phyloP scores from a whole-genome alignment of 35 echinoderm and acorn worm genomes.

The Lytechinus variegatus region DNA sequence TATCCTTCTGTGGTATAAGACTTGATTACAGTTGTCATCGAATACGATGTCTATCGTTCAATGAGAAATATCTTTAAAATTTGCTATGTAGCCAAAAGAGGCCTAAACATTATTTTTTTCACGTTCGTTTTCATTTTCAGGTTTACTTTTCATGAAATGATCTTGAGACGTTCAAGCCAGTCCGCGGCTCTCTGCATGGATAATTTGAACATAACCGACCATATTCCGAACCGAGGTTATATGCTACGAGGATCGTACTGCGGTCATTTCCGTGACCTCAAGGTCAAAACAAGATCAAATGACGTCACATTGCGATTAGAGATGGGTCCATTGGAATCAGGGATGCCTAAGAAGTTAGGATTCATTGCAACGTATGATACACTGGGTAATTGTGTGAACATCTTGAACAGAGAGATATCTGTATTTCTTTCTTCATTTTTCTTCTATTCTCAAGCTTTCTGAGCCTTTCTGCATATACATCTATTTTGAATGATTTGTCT shows the following conservation, averaged over 20 bases:
- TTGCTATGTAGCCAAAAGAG: no score
- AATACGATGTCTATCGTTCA: no score
- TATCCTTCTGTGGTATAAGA: no score
- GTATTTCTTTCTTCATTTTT: neutral
- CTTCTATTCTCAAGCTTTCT: neutral
- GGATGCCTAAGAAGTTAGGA: constrained; percentile 89
- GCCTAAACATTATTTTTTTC: no score
- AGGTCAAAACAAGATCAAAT: constrained; percentile 68
- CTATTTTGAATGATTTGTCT: no score
- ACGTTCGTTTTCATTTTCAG: constrained; percentile 24
- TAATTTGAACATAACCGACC: constrained; percentile 81
- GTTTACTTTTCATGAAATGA: constrained; percentile 77
- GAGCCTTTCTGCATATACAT: neutral
- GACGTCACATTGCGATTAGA: constrained; percentile 71
- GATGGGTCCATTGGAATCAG: constrained; percentile 68
- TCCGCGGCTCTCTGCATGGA: constrained; percentile 66
- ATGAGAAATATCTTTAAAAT: no score
- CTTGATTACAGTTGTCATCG: no score
- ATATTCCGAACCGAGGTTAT: constrained; percentile 48
- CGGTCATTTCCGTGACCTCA: constrained; percentile 64
- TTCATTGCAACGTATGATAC: constrained; percentile 87
- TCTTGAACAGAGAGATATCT: no score
- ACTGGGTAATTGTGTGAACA: constrained; percentile 49
- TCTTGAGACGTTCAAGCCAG: constrained; percentile 56
- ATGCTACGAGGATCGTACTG: constrained; percentile 78